Evolutionary conservation across 2,113 vertebrate species (phyloP).

Genomic region (Alethe diademata): DNA sequence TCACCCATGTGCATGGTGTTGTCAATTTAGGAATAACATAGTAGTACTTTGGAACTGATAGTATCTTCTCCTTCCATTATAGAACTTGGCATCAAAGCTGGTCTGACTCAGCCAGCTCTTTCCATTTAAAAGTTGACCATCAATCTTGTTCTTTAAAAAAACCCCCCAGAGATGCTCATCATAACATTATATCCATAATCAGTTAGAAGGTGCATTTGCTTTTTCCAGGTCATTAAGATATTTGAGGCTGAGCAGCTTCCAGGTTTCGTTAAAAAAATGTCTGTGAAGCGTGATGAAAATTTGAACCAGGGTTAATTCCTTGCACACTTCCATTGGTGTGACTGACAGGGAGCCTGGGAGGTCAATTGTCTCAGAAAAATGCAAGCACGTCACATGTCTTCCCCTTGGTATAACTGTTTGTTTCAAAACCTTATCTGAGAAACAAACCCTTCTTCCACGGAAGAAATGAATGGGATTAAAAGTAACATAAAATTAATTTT

Average conservation of each 20-base stretch:
- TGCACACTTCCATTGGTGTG: not conserved
- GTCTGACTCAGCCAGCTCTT: slow-evolving; percentile 18
- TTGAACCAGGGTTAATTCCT: not conserved
- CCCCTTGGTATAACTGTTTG: not conserved
- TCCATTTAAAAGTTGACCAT: slow-evolving; percentile 2
- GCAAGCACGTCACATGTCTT: not conserved
- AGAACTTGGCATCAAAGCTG: not conserved
- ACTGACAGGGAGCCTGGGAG: not conserved
- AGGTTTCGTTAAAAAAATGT: not conserved
- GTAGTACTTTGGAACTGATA: not conserved
- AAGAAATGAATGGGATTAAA: slow-evolving; percentile 12
- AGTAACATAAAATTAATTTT: slow-evolving; percentile 26
- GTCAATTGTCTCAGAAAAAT: not conserved
- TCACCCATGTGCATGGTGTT: not conserved
- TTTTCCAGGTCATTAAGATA: not conserved
- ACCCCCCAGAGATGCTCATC: not conserved
- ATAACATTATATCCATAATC: not conserved
- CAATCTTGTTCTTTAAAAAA: not conserved
- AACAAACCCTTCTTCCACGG: not conserved
- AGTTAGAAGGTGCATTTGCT: not conserved
- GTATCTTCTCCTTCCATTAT: slow-evolving; percentile 14
- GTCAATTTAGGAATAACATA: not conserved
- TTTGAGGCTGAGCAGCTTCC: not conserved
- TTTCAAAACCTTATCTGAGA: slow-evolving; percentile 31
- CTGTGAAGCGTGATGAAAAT: not conserved